A percentile compares a stretch with the other conserved stretches of the same genome.
phyloP scores from a whole-genome alignment of 2,797 vertebrate genomes.

The Chaetophractus vellerosus region DNA sequence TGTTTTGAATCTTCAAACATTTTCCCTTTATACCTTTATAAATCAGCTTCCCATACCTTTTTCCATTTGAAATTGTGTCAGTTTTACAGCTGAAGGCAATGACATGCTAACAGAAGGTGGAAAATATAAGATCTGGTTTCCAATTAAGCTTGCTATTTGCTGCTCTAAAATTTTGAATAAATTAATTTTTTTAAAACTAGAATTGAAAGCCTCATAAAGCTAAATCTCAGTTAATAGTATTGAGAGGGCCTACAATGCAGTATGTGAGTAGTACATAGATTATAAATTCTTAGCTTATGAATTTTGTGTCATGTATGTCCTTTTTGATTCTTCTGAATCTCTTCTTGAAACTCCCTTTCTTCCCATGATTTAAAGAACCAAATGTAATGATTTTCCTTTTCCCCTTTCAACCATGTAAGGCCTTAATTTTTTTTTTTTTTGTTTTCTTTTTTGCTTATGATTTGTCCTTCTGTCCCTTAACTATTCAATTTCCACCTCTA shows the following conservation, averaged over 20 bases:
- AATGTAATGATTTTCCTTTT: background rate
- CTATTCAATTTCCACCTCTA: background rate
- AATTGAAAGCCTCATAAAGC: background rate
- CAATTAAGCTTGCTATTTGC: background rate
- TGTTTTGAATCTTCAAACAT: constrained; percentile 58
- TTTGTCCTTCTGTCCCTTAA: background rate
- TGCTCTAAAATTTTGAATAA: background rate
- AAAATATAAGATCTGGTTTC: background rate
- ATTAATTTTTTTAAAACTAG: constrained; percentile 25
- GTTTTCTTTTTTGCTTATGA: background rate
- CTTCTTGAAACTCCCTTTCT: background rate
- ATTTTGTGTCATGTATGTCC: background rate
- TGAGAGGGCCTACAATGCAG: background rate
- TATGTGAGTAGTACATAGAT: background rate
- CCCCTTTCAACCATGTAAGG: background rate
- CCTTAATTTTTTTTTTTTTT: background rate
- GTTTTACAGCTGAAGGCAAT: background rate
- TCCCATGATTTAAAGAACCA: background rate
- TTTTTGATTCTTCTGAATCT: background rate
- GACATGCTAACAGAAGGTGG: background rate
- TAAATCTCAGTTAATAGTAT: background rate
- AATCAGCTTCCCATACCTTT: constrained; percentile 27
- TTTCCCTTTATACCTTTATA: constrained; percentile 26
- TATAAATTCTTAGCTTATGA: background rate
- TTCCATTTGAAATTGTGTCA: constrained; percentile 18